Base-by-base conservation (phyloP, 2,797 vertebrate species). In the Sebastes kiyomatsui region DNA sequence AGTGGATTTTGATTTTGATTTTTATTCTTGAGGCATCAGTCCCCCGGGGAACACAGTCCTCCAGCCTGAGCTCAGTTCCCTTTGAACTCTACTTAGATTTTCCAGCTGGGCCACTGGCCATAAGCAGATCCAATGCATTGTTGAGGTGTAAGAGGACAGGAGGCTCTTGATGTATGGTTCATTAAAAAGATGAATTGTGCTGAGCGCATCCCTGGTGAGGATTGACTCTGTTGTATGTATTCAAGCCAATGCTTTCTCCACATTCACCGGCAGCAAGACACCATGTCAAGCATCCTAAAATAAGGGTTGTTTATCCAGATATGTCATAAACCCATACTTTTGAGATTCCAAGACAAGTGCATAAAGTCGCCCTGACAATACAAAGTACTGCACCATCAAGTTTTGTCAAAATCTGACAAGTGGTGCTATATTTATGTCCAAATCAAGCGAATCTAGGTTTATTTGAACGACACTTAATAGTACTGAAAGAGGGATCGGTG, bases 41-140 rank as follows among this genome's bases (percentile, higher is more conserved):
- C 86, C 69, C 79, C 4, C 2, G 54, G 58, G 82, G 89, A 75
- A 69, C 55, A 20, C 68, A 38, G 69, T 35, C 68, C 61, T 77
- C 66, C 80, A 82, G 77, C 77, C 67, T 68, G 76, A 86, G 79
- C 75, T 80, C 75, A 12, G 68, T 77, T 88, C 72, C 68, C 82
- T 94, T 95, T 95, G 92, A 95, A 94, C 86, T 91, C 78, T 13
- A 68, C 81, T 84, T 82, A 81, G 32, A 89, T 79, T 90, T 82
- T 67, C 68, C 66, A 25, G 1, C 84, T 13, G 56, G 84, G 81
- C 78, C 68, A 38, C 56, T 10, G 33, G 87, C 85, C 87, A 73
- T 52, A 70, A 87, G 90, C 83, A 78, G 64, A 87, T 85, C 84
- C 38, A 61, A 67, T 72, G 73, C 33, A 76, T 77, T 80, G 65